Base-by-base conservation (phyloP, 1,140 invertebrate species). In the Lepidotrigona ventralis region DNA sequence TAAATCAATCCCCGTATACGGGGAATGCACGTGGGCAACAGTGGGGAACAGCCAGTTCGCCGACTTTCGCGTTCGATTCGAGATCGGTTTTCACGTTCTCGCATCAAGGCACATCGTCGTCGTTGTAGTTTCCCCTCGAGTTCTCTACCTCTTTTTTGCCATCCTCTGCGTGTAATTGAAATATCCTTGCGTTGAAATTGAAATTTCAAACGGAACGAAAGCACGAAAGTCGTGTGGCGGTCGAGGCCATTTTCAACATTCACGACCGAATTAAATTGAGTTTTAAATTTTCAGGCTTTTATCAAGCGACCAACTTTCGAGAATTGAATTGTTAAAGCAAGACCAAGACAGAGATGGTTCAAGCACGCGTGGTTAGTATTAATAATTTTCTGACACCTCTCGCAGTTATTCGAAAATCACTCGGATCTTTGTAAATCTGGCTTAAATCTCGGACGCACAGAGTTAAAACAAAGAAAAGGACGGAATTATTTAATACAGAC, bases 1-100 rank as follows among this genome's bases (percentile, higher is more conserved):
- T 90, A 89, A 90, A 90, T 87, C 85, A 84, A 79, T 71, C 74
- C 82, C 85, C 39, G 39, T 39, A 85, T 85, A 84, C 83, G 86
- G 70, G 33, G 64, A 53, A 76, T 80, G 83, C 84, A 84, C 82
- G 84, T 84, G 85, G 83, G 56, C 71, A 88, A 85, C 69, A 17
- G 63, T 21, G 53, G 51, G 46, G 46, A 53, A 53, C 46, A 17
- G 14, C 46, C 60, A 19, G 29, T 56, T 29, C 21, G 46, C 26
- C 58, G 56, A 68, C 51, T 68, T 66, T 77, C 46, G 29, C 74
- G 74, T 77, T 63, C 74, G 15, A 46, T 63, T 46, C 60, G 46
- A 46, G 39, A 66, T 33, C 60, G 15, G n/a, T 75, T 64, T 60
- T 74, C 54, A n/a, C 33, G 33, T 33, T 68, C 17, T 12, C 39